Evolutionary conservation across 1,140 invertebrate genomes (phyloP).

Genomic region (Neomicropteryx cornuta): DNA sequence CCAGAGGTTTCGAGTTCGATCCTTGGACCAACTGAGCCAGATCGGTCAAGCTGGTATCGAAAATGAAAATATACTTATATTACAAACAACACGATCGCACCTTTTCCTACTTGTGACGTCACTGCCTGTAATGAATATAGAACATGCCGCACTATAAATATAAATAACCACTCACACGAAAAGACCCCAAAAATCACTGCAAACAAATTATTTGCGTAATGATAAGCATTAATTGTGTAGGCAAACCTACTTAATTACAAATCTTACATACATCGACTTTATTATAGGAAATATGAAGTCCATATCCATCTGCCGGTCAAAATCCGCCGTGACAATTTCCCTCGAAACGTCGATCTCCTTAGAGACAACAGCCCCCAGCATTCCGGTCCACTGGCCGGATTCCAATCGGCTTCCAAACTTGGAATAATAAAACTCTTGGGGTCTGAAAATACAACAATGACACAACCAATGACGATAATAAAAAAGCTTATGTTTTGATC

Average conservation of each 20-base stretch:
- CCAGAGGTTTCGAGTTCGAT: no score
- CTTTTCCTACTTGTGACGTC: no score
- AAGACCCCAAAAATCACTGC: constrained; percentile 5
- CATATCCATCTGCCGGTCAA: constrained; percentile 40
- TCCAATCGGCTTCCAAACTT: constrained; percentile 43
- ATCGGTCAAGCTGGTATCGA: no score
- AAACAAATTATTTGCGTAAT: constrained; percentile 4
- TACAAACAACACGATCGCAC: no score
- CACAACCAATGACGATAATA: constrained; percentile 1
- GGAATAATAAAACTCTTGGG: constrained; percentile 32
- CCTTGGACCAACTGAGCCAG: no score
- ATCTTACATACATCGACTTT: constrained; percentile 43
- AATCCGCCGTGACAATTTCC: constrained; percentile 43
- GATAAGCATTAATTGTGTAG: no score
- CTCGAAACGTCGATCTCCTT: constrained; percentile 45
- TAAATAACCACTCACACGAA: constrained; percentile 1
- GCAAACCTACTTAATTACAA: no score
- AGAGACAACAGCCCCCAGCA: constrained; percentile 43
- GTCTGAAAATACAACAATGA: constrained; percentile 22
- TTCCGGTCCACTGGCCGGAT: constrained; percentile 44
- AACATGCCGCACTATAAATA: no score
- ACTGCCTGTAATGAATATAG: no score
- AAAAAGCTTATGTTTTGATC: constrained; percentile 4
- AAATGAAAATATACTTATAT: no score
- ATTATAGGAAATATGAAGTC: constrained; percentile 47